Conservation (phyloP, 2,797 vertebrate genomes). For the Poliocrania exsul region DNA sequence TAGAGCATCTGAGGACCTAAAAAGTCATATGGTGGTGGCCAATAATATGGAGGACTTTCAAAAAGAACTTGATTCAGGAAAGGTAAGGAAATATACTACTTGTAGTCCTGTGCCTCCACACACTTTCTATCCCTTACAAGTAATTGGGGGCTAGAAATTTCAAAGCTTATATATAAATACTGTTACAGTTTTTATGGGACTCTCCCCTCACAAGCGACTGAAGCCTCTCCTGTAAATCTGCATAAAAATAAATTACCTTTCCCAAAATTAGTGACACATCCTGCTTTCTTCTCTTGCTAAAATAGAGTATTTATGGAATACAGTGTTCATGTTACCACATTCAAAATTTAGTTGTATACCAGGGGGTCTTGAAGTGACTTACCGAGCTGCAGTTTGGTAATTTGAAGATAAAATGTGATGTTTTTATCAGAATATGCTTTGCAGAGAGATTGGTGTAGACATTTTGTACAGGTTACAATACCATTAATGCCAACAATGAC, state of each 20-base stretch:
- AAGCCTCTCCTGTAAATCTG: neutral
- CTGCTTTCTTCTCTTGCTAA: neutral
- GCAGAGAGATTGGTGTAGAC: neutral
- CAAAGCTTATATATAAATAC: neutral
- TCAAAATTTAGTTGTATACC: neutral
- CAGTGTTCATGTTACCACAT: neutral
- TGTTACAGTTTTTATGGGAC: neutral
- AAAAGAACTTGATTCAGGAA: conserved; percentile 90
- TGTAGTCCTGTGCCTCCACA: neutral
- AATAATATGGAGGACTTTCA: conserved; percentile 94
- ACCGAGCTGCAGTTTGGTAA: neutral
- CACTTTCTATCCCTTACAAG: neutral
- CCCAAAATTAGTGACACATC: neutral
- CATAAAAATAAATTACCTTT: neutral
- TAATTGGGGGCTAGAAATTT: neutral
- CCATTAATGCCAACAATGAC: neutral
- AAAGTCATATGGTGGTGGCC: conserved; percentile 88
- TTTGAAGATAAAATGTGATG: neutral
- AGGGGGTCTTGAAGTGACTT: neutral
- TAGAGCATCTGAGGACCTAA: conserved; percentile 91
- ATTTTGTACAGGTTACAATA: conserved; percentile 11
- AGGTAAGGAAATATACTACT: conserved; percentile 75
- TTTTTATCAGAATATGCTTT: conserved; percentile 4
- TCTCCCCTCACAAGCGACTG: neutral
- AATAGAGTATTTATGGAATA: neutral